Evolutionary conservation across 1,140 invertebrate species (phyloP), one percentile per base, ranked within the genome.

Genomic region (Monomorium pharaonis): DNA sequence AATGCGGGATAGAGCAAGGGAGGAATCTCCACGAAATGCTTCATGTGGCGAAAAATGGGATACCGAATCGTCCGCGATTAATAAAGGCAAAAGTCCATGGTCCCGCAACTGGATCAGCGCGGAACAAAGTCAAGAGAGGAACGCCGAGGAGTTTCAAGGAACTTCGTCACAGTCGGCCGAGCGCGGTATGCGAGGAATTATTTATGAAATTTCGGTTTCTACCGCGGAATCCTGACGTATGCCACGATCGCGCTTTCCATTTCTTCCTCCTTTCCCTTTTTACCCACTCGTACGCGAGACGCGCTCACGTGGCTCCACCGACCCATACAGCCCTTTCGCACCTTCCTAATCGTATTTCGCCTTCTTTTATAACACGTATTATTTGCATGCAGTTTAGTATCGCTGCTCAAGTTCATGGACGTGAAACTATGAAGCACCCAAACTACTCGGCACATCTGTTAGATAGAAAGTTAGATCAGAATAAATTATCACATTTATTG

Each of bases 151-250:
- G 42, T 87, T 88, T 86, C 80, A 56, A 86, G 77, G 84, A 88
- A 83, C 86, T 54, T 51, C 58, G 88, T 90, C 72, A 87, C 62
- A 83, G 70, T 72, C 56, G 85, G 77, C 72, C 69, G 72, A 65
- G 70, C 69, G 27, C 69, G 67, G 54, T 51, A 54, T 65, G 78
- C 74, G 65, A 42, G n/a, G 87, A 90, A 89, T 91, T 89, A 92
- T 91, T 89, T 88, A 89, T 92, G 89, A 92, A 92, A 92, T 92
- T 92, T 92, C 88, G 88, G 87, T 92, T 92, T 92, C 89, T 92
- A 91, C 72, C 58, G 75, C 85, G 89, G 88, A 92, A 92, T 92
- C 87, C 51, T 58, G 67, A 83, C 69, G 44, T 47, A 24, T 27
- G 51, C 21, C 12, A 7, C 58, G 67, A 49, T 47, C 27, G 27